phyloP scores from a whole-genome alignment of 2,113 vertebrate species.

The Tympanuchus pallidicinctus region DNA sequence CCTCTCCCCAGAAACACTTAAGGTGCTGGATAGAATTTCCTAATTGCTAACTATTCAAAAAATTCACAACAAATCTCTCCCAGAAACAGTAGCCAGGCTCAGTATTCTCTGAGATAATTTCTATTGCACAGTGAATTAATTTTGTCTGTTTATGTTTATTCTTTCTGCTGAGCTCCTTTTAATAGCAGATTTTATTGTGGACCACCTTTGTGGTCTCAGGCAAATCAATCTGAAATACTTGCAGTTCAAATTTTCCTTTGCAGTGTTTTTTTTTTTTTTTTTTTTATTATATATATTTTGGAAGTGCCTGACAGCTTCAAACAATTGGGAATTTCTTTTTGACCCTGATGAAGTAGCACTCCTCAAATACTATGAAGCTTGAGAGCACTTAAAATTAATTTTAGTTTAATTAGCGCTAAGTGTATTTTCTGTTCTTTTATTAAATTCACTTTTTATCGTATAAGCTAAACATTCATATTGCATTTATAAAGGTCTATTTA shows the following conservation, averaged over 20 bases:
- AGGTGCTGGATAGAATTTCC: neutral
- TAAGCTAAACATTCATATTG: neutral
- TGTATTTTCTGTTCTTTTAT: neutral
- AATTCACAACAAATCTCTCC: neutral
- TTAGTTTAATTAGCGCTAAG: slow-evolving; percentile 20
- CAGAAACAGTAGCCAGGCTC: neutral
- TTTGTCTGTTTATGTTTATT: neutral
- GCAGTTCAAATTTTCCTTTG: neutral
- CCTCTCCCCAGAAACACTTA: neutral
- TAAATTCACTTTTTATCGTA: neutral
- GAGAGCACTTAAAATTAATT: slow-evolving; percentile 39
- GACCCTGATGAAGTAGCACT: neutral
- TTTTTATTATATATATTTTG: neutral
- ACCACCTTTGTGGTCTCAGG: neutral
- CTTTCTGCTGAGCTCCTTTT: neutral
- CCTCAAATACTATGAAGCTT: neutral
- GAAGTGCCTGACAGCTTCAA: neutral
- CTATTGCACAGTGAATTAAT: neutral
- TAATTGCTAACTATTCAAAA: neutral
- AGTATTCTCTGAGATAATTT: neutral
- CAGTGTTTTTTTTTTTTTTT: neutral
- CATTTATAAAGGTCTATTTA: neutral
- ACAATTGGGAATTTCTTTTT: neutral
- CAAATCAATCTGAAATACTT: neutral
- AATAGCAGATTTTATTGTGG: neutral